Evolutionary conservation across 2,888 invertebrate species (phyloP).

Genomic region (Pseudolycoriella hygida): DNA sequence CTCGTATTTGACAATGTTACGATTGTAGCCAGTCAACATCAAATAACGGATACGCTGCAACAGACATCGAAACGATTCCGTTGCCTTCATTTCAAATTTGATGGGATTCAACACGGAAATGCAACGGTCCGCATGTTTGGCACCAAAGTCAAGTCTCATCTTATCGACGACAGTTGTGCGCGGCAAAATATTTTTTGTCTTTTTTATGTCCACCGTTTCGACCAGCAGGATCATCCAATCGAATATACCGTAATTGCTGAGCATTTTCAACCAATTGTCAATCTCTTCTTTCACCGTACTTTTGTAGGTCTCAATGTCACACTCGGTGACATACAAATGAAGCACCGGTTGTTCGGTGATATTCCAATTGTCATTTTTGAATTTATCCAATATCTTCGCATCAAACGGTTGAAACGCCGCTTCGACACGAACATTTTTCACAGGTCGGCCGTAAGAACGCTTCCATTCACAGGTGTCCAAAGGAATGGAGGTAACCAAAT

Average conservation of each 20-base stretch:
- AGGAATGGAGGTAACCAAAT: slow-evolving; percentile 61
- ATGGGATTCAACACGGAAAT: slow-evolving; percentile 82
- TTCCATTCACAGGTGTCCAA: slow-evolving; percentile 85
- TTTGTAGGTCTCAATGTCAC: slow-evolving; percentile 87
- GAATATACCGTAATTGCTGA: slow-evolving; percentile 53
- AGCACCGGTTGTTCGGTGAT: slow-evolving; percentile 78
- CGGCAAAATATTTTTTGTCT: slow-evolving; percentile 78
- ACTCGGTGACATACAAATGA: slow-evolving; percentile 91
- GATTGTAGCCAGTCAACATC: slow-evolving; percentile 71
- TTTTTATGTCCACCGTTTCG: slow-evolving; percentile 79
- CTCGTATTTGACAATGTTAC: slow-evolving; percentile 70
- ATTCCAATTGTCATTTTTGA: slow-evolving; percentile 54
- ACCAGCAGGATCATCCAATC: slow-evolving; percentile 92
- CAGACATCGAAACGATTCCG: slow-evolving; percentile 79
- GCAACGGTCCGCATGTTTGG: slow-evolving; percentile 75
- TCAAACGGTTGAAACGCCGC: slow-evolving; percentile 67
- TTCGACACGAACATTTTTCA: slow-evolving; percentile 68
- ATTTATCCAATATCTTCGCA: slow-evolving; percentile 43
- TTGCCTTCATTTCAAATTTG: slow-evolving; percentile 72
- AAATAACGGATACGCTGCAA: slow-evolving; percentile 68
- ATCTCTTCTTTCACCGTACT: slow-evolving; percentile 74
- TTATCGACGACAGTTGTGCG: slow-evolving; percentile 88
- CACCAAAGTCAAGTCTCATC: slow-evolving; percentile 83
- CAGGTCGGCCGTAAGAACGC: slow-evolving; percentile 70
- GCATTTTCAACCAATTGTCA: slow-evolving; percentile 66